These are phyloP conservation scores for Colius striatus DNA, from an alignment of 2,113 vertebrate species.

Conservation along the genomic window DNA sequence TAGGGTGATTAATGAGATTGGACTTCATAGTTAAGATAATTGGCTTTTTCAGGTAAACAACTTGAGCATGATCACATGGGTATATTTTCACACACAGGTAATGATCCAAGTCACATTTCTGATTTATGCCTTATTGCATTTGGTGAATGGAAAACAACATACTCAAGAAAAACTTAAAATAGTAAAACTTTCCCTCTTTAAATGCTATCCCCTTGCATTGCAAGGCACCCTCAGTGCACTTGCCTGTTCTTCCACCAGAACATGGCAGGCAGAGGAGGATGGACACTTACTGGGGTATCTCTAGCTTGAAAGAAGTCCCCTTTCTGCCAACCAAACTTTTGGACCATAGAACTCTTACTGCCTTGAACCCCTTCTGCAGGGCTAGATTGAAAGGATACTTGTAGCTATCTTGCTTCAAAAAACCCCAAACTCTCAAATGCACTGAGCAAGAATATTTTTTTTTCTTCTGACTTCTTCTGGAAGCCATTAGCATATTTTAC, in stretches of 20 bases:
- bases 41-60: not conserved
- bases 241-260: not conserved
- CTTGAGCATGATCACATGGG: not conserved
- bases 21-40: not conserved
- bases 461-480: not conserved
- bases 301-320: not conserved
- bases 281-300: not conserved
- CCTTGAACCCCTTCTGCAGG: not conserved
- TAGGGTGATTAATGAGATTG: not conserved
- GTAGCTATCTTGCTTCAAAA: not conserved
- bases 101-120: not conserved
- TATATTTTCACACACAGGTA: not conserved
- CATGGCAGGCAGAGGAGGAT: not conserved
- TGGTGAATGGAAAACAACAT: not conserved
- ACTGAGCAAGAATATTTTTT: not conserved
- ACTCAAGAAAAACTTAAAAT: not conserved
- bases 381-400: not conserved
- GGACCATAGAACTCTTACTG: not conserved
- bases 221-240: not conserved
- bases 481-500: not conserved
- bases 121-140: not conserved
- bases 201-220: not conserved
- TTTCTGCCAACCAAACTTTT: not conserved
- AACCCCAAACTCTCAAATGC: fast-evolving
- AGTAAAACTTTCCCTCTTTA: not conserved